A percentile compares a stretch with the other conserved stretches of the same genome.
phyloP scores from a whole-genome alignment of 2,113 vertebrate species.

The Sinocyclocheilus anshuiensis region DNA sequence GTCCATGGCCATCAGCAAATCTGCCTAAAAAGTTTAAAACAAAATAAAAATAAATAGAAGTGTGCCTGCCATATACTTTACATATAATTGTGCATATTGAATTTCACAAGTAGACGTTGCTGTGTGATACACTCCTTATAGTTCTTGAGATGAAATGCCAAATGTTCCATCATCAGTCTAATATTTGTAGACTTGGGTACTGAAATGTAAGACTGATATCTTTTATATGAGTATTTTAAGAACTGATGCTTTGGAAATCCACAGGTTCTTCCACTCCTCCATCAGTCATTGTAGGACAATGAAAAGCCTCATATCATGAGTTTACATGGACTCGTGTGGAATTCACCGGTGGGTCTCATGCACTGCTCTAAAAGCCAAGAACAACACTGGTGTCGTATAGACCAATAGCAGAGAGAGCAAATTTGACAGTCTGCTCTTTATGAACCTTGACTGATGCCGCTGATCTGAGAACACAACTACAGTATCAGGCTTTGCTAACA shows the following conservation, averaged over 20 bases:
- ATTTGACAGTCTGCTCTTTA: constrained; percentile 17
- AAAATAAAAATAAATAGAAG: neutral
- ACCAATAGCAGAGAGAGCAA: constrained; percentile 1
- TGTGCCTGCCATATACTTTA: neutral
- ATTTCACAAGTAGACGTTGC: neutral
- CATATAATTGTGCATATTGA: neutral
- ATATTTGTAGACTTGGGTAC: neutral
- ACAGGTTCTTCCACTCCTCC: neutral
- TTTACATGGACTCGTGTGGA: constrained; percentile 12
- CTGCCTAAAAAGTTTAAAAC: constrained; percentile 75
- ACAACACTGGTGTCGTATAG: neutral
- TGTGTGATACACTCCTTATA: neutral
- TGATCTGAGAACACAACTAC: neutral
- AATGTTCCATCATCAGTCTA: neutral
- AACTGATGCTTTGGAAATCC: neutral
- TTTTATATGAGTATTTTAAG: neutral
- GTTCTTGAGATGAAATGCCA: neutral
- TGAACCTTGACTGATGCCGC: neutral
- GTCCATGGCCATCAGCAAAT: constrained; percentile 89
- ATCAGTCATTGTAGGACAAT: neutral
- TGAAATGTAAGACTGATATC: neutral
- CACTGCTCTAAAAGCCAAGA: constrained; percentile 10
- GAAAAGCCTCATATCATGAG: constrained; percentile 13
- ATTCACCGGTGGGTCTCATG: neutral
- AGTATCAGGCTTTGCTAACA: neutral